Conservation (phyloP, 2,888 invertebrate species). For the Amiota minor region DNA sequence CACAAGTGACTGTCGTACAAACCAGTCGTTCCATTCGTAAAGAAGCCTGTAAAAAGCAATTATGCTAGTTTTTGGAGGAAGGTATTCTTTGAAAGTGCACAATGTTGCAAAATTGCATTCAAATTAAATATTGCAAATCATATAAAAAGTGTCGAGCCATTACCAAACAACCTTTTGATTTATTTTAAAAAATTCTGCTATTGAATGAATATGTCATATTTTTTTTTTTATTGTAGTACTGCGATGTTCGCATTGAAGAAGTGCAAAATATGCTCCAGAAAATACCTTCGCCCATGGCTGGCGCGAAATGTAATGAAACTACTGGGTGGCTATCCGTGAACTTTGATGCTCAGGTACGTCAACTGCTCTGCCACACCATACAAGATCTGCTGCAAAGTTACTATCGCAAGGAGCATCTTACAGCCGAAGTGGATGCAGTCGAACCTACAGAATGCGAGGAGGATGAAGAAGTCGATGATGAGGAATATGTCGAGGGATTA, state of each 20-base stretch:
- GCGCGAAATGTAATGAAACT: conserved; percentile 80
- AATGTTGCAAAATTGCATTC: too few species aligned
- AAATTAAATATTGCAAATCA: too few species aligned
- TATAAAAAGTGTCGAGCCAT: too few species aligned
- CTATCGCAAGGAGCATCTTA: conserved; percentile 66
- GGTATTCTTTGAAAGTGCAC: too few species aligned
- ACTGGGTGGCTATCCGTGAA: conserved; percentile 86
- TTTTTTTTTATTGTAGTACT: conserved; percentile 76
- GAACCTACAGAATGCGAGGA: conserved; percentile 54
- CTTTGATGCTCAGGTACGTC: conserved; percentile 81
- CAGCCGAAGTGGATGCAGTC: conserved; percentile 65
- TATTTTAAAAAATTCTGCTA: neutral
- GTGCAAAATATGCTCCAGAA: conserved; percentile 84
- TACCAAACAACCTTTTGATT: conserved; percentile 10
- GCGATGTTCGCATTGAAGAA: conserved; percentile 85
- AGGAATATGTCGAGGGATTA: conserved; percentile 43
- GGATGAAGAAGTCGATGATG: conserved; percentile 44
- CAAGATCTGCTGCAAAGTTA: conserved; percentile 74
- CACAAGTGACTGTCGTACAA: too few species aligned
- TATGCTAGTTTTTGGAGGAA: too few species aligned
- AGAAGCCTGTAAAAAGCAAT: too few species aligned
- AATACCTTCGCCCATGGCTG: conserved; percentile 77
- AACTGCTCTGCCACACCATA: conserved; percentile 81
- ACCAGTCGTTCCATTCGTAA: too few species aligned
- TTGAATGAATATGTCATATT: neutral